Evolutionary conservation across 2,113 vertebrate species (phyloP).

Genomic region (Halcyon senegalensis): DNA sequence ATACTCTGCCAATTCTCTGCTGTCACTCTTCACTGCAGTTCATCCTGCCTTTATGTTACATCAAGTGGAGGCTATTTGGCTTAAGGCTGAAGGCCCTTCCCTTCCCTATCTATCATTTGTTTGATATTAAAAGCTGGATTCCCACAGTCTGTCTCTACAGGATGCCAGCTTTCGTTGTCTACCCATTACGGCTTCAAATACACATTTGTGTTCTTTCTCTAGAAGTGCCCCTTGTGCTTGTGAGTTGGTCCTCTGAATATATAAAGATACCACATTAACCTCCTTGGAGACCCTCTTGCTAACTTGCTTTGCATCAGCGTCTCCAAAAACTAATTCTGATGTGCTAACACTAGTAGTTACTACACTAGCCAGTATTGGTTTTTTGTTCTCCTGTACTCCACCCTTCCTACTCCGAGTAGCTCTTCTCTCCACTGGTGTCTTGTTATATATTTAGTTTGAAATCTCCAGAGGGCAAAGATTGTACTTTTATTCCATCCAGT

Average conservation of each 20-base stretch:
- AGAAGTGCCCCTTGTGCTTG: background rate
- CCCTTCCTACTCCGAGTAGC: background rate
- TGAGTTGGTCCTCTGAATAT: background rate
- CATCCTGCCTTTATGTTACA: background rate
- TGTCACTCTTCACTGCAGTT: background rate
- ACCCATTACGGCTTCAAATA: background rate
- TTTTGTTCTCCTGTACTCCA: background rate
- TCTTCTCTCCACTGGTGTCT: background rate
- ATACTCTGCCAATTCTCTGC: background rate
- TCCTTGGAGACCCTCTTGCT: background rate
- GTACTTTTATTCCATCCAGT: background rate
- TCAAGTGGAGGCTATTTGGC: background rate
- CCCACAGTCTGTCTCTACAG: background rate
- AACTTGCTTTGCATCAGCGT: background rate
- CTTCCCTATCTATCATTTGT: background rate
- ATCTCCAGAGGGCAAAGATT: background rate
- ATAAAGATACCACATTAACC: background rate
- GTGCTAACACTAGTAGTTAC: background rate
- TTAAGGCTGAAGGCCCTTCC: background rate
- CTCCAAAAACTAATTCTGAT: background rate
- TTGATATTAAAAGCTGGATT: background rate
- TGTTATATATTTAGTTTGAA: background rate
- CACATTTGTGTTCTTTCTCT: background rate
- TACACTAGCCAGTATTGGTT: background rate
- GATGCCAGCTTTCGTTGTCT: background rate